Conservation (phyloP, 1,140 invertebrate species). For the Vanessa tameamea region DNA sequence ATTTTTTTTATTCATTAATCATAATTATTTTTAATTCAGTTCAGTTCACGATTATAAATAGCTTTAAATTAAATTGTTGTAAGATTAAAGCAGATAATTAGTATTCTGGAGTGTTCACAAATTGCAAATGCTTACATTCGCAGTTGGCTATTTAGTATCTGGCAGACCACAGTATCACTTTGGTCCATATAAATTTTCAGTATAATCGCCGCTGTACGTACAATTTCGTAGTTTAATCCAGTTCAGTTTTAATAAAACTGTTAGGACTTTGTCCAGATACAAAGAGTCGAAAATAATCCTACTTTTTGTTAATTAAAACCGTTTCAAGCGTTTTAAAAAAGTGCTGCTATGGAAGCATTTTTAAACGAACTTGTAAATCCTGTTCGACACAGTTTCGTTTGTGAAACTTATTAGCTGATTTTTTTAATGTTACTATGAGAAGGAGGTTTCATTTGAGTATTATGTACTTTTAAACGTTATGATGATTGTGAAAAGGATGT, state of each 20-base stretch:
- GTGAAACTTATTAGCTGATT: neutral
- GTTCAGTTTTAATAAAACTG: slow-evolving; percentile 5
- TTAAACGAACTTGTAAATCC: slow-evolving; percentile 18
- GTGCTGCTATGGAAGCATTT: neutral
- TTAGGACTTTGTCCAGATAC: neutral
- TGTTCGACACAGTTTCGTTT: neutral
- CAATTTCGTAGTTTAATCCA: slow-evolving; percentile 4
- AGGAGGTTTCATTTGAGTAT: neutral
- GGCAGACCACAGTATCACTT: neutral
- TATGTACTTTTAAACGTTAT: neutral
- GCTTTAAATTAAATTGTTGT: neutral
- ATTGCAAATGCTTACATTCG: neutral
- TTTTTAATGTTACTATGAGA: neutral
- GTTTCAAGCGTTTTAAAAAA: neutral
- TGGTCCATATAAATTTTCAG: neutral
- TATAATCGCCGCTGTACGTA: neutral
- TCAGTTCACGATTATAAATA: no score
- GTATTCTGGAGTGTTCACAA: neutral
- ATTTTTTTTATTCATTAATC: no score
- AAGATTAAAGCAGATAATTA: neutral
- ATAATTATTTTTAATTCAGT: no score
- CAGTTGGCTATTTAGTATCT: neutral
- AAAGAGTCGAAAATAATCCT: slow-evolving; percentile 3
- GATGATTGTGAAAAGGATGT: neutral
- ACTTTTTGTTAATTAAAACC: slow-evolving; percentile 14